A percentile compares a stretch with the other conserved stretches of the same genome.
Evolutionary conservation across 2,113 vertebrate genomes (phyloP).

Genomic region (Dromiciops gliroides): DNA sequence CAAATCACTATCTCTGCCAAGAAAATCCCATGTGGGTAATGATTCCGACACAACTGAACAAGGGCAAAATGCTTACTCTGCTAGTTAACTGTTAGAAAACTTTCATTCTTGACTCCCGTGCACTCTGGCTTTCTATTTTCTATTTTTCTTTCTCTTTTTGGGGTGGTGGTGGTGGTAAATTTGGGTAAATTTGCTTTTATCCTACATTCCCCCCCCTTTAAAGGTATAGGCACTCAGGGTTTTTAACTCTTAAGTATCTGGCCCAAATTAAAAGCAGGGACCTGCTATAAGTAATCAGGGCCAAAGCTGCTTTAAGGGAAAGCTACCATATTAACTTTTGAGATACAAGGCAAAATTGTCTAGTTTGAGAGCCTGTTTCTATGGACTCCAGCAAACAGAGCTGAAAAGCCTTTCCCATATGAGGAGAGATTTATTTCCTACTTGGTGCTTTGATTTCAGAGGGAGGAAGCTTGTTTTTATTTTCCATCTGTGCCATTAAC

Average conservation of each 20-base stretch:
- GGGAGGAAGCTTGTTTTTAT: background rate
- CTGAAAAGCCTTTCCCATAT: too few species aligned
- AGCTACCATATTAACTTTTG: too few species aligned
- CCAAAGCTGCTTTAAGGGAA: background rate
- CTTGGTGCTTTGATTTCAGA: background rate
- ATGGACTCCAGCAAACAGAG: too few species aligned
- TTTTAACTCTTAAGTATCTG: too few species aligned
- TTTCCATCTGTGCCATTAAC: background rate
- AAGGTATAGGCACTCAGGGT: background rate
- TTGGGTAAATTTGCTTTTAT: background rate
- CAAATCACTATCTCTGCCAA: background rate
- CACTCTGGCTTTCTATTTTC: background rate
- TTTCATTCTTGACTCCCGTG: background rate
- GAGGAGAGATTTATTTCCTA: background rate
- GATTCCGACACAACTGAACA: too few species aligned
- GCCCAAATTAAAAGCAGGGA: background rate
- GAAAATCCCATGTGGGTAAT: background rate
- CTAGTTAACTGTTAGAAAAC: too few species aligned
- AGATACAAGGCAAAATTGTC: too few species aligned
- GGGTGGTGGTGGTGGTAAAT: too few species aligned
- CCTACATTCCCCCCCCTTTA: background rate
- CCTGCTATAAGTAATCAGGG: background rate
- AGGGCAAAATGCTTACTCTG: too few species aligned
- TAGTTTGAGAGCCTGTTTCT: background rate
- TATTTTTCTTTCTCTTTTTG: too few species aligned